A percentile compares a stretch with the other conserved stretches of the same genome.
Conservation (phyloP, 2,113 vertebrate genomes). For the Grantiella picta region DNA sequence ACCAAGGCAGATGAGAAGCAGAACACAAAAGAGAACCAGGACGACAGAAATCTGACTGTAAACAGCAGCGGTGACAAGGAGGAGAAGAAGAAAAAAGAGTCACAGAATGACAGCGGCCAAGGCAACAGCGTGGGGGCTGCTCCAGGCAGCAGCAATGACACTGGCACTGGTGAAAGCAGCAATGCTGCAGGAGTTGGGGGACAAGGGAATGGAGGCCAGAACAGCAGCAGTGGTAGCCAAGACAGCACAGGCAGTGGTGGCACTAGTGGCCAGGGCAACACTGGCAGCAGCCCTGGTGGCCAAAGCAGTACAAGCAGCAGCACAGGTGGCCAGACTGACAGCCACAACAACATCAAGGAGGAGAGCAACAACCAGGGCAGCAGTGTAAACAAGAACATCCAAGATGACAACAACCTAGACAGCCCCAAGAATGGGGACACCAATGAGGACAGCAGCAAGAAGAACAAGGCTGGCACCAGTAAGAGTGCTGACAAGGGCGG, state of each 20-base stretch:
- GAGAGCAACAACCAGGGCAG: fast-evolving
- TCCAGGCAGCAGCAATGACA: fast-evolving
- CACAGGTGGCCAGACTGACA: neutral
- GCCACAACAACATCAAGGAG: fast-evolving
- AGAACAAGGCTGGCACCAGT: fast-evolving
- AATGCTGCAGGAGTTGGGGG: fast-evolving
- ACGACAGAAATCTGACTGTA: fast-evolving
- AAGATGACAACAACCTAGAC: fast-evolving
- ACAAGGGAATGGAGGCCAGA: fast-evolving
- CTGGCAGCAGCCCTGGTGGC: no score
- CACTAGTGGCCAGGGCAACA: neutral
- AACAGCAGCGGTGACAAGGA: fast-evolving
- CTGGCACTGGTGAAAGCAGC: fast-evolving
- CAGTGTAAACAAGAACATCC: fast-evolving
- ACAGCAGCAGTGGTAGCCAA: neutral
- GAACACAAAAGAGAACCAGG: fast-evolving
- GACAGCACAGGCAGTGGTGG: no score
- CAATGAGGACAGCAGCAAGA: fast-evolving
- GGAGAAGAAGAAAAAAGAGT: fast-evolving
- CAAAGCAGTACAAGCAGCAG: no score
- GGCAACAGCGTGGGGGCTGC: fast-evolving
- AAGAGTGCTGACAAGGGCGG: fast-evolving
- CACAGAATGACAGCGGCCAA: fast-evolving
- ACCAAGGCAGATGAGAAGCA: fast-evolving
- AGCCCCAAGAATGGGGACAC: fast-evolving